Evolutionary conservation across 2,888 invertebrate species (phyloP), one percentile per base, ranked within the genome.

Genomic region (Notodonta dromedarius): DNA sequence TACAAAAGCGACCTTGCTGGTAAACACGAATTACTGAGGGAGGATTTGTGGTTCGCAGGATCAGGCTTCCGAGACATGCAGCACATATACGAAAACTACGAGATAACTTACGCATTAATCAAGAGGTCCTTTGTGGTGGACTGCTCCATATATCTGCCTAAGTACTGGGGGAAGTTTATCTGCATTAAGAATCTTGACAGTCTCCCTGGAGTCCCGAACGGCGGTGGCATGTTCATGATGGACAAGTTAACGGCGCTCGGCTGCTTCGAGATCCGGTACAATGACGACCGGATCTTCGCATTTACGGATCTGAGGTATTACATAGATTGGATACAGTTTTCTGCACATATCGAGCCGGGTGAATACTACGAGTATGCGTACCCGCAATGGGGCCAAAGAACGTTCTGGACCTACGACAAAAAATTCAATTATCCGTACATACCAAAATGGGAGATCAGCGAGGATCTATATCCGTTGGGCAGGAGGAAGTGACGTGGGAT

Each of bases 151-250:
- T 80, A 78, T 39, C 14, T 79, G 6, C 79, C 79, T 0, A 79
- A 79, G 46, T 79, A 70, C 69, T 80, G 80, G 80, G 80, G 79
- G 0, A 79, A 80, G 58, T 80, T 79, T 44, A 74, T 80, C 24
- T 80, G 79, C 44, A 57, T 79, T 2, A 71, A 62, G 46, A 79
- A 80, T 55, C 12, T 56, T 0, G 35, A 53, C 0, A 11, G 16
- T 6, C 5, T 54, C 0, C 0, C 56, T 5, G 56, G 56, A 16
- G 44, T 56, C 5, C 44, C 3, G 24, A 24, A 4, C 7, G 56
- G 56, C 11, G 56, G 56, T 6, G 44, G 44, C 2, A 44, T 56
- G 44, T 56, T 44, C 16, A 44, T 24, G 12, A 4, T 12, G 24
- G 6, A 39, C 6, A 14, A 12, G 2, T 5, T 56, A 4, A 44